These are phyloP conservation scores for Lota lota DNA, from an alignment of 2,113 vertebrate genomes.

Conservation along the genomic window DNA sequence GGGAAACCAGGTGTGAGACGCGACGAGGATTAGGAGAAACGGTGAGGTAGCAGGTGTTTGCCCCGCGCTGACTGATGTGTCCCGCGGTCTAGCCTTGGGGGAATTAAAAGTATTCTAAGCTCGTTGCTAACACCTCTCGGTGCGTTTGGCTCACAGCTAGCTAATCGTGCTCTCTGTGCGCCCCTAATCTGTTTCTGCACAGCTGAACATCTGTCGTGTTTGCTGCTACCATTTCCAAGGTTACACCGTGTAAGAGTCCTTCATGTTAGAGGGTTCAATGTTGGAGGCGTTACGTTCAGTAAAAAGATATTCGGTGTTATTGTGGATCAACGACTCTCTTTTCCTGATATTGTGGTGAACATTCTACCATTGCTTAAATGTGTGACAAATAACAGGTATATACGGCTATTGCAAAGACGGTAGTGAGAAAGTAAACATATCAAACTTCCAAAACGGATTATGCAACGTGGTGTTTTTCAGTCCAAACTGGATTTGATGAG, in stretches of 20 bases:
- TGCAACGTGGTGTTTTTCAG: slow-evolving; percentile 18
- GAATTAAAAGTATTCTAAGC: slow-evolving; percentile 40
- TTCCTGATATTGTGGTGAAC: too few species aligned
- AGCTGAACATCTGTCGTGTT: too few species aligned
- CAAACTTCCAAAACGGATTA: slow-evolving; percentile 12
- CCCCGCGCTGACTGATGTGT: slow-evolving; percentile 11
- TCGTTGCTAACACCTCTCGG: slow-evolving; percentile 9
- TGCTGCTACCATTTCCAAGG: too few species aligned
- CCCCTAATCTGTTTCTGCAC: too few species aligned
- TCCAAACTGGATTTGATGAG: slow-evolving; percentile 39
- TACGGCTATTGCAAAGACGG: not conserved
- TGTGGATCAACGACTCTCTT: too few species aligned
- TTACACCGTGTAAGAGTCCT: too few species aligned
- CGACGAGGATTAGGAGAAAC: slow-evolving; percentile 41
- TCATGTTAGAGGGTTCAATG: too few species aligned
- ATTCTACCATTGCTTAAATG: too few species aligned
- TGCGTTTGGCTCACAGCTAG: not conserved
- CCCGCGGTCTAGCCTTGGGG: slow-evolving; percentile 17
- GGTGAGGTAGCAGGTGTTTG: slow-evolving; percentile 2
- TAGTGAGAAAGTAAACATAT: too few species aligned
- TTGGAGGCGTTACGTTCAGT: too few species aligned
- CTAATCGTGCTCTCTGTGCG: too few species aligned
- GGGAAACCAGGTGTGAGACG: not conserved
- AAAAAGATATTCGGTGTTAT: too few species aligned
- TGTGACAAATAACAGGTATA: not conserved